Base-by-base conservation (phyloP, 1,140 invertebrate genomes). In the Riptortus pedestris region DNA sequence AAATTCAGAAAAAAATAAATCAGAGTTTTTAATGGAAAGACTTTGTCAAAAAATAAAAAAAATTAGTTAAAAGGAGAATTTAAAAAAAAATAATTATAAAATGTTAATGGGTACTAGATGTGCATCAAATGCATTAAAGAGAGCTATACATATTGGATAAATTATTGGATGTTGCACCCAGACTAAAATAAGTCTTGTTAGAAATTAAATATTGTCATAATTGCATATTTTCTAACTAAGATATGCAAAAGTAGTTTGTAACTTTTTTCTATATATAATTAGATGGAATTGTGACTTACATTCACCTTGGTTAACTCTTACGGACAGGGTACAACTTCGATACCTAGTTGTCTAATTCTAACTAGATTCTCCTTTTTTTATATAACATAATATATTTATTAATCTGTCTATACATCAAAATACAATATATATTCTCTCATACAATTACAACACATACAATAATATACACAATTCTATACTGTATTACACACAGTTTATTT, bases 361-460 rank as follows among this genome's bases (percentile, higher is more conserved):
- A 47, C 2, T 47, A 20, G 3, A 1, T 47, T 20, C 18, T 47
- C 22, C 3, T 20, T 47, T 20, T 47, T 47, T 47, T 4, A 1
- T 47, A 9, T 9, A 47, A 47, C 22, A 47, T 22, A 47, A n/a
- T n/a, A n/a, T n/a, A n/a, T n/a, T n/a, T n/a, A n/a, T n/a, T 22
- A 47, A 47, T 47, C 22, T 22, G 18, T 20, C 45, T 47, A 2
- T 47, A 47, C 45, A 47, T 47, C 45, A 47, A 47, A 47, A 47
- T 47, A 47, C 45, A 47, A 47, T 47, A 47, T n/a, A 47, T 47
- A 20, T 22, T 47, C 45, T 47, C n/a, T 47, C 45, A 20, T 47
- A 20, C 45, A 9, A 20, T 47, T 47, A 47, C 22, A 47, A 47
- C 45, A 47, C 18, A 20, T 47, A 47, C 12, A 47, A 20, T 45